Percentiles rank a stretch among this genome's conserved stretches.
Evolutionary conservation across 2,797 vertebrate species (phyloP).

Genomic region (Peromyscus nudipes): DNA sequence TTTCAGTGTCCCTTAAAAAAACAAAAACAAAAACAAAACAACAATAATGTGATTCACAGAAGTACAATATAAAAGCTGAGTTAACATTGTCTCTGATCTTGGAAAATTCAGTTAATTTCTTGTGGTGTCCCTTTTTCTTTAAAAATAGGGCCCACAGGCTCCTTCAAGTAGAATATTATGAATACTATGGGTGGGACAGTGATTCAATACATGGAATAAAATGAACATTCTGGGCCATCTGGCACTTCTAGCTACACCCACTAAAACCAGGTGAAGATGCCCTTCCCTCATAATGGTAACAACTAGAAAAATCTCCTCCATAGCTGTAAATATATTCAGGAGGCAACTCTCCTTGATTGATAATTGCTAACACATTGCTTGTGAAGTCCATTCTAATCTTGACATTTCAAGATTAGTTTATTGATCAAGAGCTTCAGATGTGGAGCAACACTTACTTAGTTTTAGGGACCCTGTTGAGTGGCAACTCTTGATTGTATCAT

Average conservation of each 20-base stretch:
- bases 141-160: conserved; percentile 8
- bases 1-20: conserved; percentile 7
- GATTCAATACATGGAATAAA: conserved; percentile 15
- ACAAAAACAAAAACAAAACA: neutral
- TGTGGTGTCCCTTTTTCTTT: neutral
- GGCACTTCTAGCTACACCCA: neutral
- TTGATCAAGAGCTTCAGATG: neutral
- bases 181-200: neutral
- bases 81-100: neutral
- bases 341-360: neutral
- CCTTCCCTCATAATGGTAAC: neutral
- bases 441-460: neutral
- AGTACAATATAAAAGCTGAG: neutral
- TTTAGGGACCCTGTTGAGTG: neutral
- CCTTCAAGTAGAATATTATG: neutral
- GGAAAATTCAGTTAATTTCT: conserved; percentile 35
- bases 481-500: neutral
- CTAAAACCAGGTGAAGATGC: neutral
- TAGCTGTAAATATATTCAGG: neutral
- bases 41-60: conserved; percentile 14
- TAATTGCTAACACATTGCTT: neutral
- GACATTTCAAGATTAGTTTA: neutral
- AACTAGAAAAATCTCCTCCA: neutral
- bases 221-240: neutral
- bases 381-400: conserved; percentile 8